Percentiles rank a stretch among this genome's conserved stretches.
Conservation (phyloP, 1,140 invertebrate species). For the Eulimnadia texana region DNA sequence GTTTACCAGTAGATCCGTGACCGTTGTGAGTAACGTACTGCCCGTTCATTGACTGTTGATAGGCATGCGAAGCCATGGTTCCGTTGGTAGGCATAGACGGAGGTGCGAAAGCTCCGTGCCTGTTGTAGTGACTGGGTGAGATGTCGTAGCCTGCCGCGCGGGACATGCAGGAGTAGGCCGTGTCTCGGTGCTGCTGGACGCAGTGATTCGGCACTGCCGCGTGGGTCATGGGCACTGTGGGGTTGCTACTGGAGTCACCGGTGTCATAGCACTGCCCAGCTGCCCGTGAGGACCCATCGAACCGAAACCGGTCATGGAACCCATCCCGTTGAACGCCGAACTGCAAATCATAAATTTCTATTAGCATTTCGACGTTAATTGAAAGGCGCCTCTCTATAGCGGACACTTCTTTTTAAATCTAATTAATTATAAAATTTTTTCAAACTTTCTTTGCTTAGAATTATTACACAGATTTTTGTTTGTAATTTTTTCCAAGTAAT, state of each 20-base stretch:
- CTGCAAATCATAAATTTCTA: neutral
- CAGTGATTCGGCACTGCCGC: slow-evolving; percentile 2
- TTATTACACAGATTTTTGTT: no score
- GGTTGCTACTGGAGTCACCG: slow-evolving; percentile 3
- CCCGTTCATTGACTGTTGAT: slow-evolving; percentile 14
- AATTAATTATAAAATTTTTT: no score
- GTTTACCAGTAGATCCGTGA: slow-evolving; percentile 8
- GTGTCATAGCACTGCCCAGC: slow-evolving; percentile 1
- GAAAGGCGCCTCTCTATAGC: no score
- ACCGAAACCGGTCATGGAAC: slow-evolving; percentile 7
- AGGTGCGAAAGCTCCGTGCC: neutral
- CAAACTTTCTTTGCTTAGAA: no score
- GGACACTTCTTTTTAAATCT: no score
- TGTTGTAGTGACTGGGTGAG: slow-evolving; percentile 1
- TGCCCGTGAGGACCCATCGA: neutral
- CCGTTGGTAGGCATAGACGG: neutral
- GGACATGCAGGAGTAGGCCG: slow-evolving; percentile 5
- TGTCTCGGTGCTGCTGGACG: slow-evolving; percentile 5
- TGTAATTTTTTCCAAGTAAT: no score
- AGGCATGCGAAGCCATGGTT: slow-evolving; percentile 9
- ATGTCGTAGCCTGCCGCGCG: slow-evolving; percentile 6
- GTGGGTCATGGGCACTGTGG: slow-evolving; percentile 9
- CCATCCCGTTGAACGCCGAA: slow-evolving; percentile 16
- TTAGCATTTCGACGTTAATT: no score
- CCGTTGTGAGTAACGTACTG: slow-evolving; percentile 14